Base-by-base conservation (phyloP, 1,140 invertebrate species). In the Zaprionus gabonicus region DNA sequence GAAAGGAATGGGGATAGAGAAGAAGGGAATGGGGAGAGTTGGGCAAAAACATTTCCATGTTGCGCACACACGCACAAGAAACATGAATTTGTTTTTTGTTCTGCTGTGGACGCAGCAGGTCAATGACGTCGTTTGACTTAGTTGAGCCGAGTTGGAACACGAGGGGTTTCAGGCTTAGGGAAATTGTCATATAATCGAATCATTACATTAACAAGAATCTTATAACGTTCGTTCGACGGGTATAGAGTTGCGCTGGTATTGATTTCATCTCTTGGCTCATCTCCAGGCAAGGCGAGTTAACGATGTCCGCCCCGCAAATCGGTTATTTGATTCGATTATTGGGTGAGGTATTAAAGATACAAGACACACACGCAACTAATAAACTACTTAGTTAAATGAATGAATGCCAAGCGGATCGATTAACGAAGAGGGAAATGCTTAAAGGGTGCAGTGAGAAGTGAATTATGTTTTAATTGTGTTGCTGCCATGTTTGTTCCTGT, bases 91-190 rank as follows among this genome's bases (percentile, higher is more conserved):
- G 23, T 58, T 38, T 59, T 62, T 53, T 71, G 55, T 66, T 55
- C 46, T 71, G 56, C 46, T 76, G 69, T 65, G 60, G 74, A 71
- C 74, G 60, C 46, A 66, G 62, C 74, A 64, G 69, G 69, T 66
- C 74, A 72, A 76, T 76, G 74, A 70, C 74, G 70, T 67, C 75
- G 51, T 77, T 72, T 77, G 75, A 73, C 62, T 72, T 63, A 36
- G 53, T 31, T 63, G 44, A 38, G 20, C 31, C 31, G n/a, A 23
- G 23, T n/a, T 23, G 23, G 23, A 9, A 15, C 4, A 31, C 64
- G 46, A 23, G 27, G 20, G 57, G 49, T 53, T 59, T 56, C 34
- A 41, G 46, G 46, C 58, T 72, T 36, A 55, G 51, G 56, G 23
- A 65, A 76, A 53, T 75, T 63, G 28, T 25, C 71, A 44, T 53